Evolutionary conservation across 2,113 vertebrate genomes (phyloP).

Genomic region (Epinephelus lanceolatus): DNA sequence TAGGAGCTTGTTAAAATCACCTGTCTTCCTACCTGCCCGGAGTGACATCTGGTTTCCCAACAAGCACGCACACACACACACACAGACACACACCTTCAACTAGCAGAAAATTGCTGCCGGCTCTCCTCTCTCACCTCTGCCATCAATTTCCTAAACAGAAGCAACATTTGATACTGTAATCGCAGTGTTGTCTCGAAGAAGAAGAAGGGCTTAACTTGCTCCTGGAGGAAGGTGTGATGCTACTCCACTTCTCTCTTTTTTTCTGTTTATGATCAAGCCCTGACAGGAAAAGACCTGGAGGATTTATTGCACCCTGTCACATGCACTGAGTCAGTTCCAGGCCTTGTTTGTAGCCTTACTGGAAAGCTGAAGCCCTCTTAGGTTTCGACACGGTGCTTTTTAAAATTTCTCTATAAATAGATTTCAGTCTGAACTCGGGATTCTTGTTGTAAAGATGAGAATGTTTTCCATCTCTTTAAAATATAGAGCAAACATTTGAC

Average conservation of each 20-base stretch:
- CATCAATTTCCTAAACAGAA: conserved; percentile 67
- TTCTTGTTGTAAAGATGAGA: background rate
- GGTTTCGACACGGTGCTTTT: conserved; percentile 5
- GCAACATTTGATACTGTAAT: conserved; percentile 82
- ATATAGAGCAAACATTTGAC: background rate
- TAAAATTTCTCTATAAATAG: background rate
- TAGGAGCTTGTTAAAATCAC: conserved; percentile 75
- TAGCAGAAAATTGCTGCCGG: conserved; percentile 54
- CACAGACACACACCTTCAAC: conserved; percentile 32
- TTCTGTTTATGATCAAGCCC: conserved; percentile 69
- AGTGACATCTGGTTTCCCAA: conserved; percentile 79
- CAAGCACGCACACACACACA: background rate
- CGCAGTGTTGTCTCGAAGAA: conserved; percentile 63
- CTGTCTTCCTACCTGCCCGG: conserved; percentile 66
- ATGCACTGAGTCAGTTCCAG: conserved; percentile 49
- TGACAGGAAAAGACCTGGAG: conserved; percentile 74
- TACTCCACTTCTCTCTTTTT: conserved; percentile 33
- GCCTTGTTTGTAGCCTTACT: conserved; percentile 53
- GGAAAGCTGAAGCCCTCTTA: conserved; percentile 45
- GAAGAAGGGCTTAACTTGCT: conserved; percentile 51
- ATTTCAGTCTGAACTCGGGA: background rate
- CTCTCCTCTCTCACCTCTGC: conserved; percentile 57
- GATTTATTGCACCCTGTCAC: conserved; percentile 73
- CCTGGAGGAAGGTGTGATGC: conserved; percentile 64
- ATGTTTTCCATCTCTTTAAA: background rate